A percentile compares a stretch with the other conserved stretches of the same genome.
Evolutionary conservation across 2,113 vertebrate genomes (phyloP).

Genomic region (Sitta europaea): DNA sequence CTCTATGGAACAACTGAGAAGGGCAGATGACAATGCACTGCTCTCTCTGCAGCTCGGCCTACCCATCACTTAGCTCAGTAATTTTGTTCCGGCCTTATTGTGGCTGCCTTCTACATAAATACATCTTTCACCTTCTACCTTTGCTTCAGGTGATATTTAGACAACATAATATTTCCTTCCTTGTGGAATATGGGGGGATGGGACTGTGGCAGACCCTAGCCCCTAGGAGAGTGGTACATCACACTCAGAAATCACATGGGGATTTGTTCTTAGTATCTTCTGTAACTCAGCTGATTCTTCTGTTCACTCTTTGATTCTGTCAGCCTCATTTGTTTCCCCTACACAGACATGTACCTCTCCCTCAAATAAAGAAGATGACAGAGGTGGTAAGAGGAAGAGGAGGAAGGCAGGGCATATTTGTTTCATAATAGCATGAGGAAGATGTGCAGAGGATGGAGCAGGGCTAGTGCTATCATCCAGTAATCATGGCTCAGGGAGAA

Average conservation of each 20-base stretch:
- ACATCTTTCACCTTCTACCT: background rate
- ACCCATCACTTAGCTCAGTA: background rate
- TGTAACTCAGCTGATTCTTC: conserved; percentile 1
- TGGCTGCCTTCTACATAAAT: background rate
- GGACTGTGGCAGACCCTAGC: background rate
- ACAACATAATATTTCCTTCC: background rate
- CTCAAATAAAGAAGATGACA: background rate
- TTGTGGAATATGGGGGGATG: background rate
- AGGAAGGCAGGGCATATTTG: background rate
- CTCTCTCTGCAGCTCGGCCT: background rate
- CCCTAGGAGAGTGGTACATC: background rate
- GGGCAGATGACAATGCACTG: background rate
- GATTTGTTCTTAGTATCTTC: background rate
- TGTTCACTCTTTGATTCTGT: background rate
- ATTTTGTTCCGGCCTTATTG: background rate
- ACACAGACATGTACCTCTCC: background rate
- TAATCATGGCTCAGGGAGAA: conserved; percentile 24
- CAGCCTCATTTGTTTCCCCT: background rate
- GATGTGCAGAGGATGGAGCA: background rate
- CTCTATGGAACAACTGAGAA: background rate
- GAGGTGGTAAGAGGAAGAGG: background rate
- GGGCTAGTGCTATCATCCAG: background rate
- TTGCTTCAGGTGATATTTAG: background rate
- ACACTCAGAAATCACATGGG: background rate
- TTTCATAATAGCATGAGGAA: background rate